Percentiles rank a stretch among this genome's conserved stretches.
Evolutionary conservation across 2,113 vertebrate species (phyloP).

Genomic region (Podocnemis expansa): DNA sequence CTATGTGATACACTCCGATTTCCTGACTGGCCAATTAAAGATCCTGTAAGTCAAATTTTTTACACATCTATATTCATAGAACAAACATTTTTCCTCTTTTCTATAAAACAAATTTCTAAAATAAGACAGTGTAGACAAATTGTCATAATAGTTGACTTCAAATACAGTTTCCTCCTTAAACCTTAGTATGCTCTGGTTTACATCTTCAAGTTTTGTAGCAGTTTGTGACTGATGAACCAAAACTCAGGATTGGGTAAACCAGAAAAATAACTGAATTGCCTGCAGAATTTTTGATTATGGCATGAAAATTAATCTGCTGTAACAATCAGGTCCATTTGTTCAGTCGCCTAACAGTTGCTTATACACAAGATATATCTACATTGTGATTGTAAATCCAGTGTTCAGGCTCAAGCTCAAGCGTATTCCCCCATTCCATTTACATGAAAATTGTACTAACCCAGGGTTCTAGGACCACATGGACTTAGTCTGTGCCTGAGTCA

Average conservation of each 20-base stretch:
- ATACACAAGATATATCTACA: not conserved
- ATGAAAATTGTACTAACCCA: not conserved
- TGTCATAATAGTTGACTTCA: not conserved
- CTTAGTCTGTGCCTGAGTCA: not conserved
- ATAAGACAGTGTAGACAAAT: not conserved
- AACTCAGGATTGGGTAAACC: not conserved
- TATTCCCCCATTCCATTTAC: not conserved
- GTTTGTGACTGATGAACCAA: not conserved
- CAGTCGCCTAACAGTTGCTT: not conserved
- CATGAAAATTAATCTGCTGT: not conserved
- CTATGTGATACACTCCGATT: constrained; percentile 93
- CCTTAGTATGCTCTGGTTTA: not conserved
- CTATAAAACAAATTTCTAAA: not conserved
- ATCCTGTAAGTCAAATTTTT: constrained; percentile 84
- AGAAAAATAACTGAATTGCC: not conserved
- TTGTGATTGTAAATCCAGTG: not conserved
- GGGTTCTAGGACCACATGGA: no score
- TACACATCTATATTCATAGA: not conserved
- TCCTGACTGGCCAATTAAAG: constrained; percentile 97
- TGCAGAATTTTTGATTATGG: not conserved
- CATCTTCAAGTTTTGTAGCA: not conserved
- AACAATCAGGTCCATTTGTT: not conserved
- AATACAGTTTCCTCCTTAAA: not conserved
- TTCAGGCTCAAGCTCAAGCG: not conserved
- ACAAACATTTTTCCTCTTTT: not conserved